phyloP scores from a whole-genome alignment of 2,797 vertebrate species.

The Pampus argenteus region DNA sequence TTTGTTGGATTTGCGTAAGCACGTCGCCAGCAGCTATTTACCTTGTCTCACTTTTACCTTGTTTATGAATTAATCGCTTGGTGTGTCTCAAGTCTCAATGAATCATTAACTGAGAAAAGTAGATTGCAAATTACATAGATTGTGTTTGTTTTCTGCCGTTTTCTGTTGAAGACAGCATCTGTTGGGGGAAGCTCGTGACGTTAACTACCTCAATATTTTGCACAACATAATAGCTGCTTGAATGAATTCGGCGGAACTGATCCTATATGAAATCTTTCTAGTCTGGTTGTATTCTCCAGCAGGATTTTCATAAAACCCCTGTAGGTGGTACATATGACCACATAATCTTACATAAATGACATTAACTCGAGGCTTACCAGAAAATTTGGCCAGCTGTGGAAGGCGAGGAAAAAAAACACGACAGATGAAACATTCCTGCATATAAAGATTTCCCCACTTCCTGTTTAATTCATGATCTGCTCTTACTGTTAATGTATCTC shows the following conservation, averaged over 20 bases:
- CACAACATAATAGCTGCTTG: neutral
- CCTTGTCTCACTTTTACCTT: conserved; percentile 47
- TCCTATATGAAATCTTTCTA: neutral
- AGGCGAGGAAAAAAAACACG: neutral
- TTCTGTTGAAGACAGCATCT: conserved; percentile 3
- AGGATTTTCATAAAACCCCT: neutral
- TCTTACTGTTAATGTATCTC: conserved; percentile 33
- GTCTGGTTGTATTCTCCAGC: neutral
- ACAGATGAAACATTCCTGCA: conserved; percentile 19
- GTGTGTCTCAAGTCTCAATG: conserved; percentile 6
- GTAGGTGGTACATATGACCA: neutral
- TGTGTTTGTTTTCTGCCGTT: conserved; percentile 24
- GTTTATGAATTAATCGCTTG: conserved; percentile 46
- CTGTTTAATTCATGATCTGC: conserved; percentile 11
- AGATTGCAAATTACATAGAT: conserved; percentile 17
- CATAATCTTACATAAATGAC: neutral
- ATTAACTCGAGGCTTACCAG: neutral
- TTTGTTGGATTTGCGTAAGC: conserved; percentile 25
- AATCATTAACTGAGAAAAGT: conserved; percentile 48
- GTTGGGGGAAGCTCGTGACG: neutral
- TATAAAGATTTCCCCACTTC: conserved; percentile 1
- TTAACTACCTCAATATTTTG: conserved; percentile 1
- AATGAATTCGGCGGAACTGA: neutral
- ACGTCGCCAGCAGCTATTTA: conserved; percentile 38
- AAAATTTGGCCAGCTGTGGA: conserved; percentile 4